Conservation (phyloP, 35 echinoderm and acorn worm genomes). For the Lytechinus variegatus region DNA sequence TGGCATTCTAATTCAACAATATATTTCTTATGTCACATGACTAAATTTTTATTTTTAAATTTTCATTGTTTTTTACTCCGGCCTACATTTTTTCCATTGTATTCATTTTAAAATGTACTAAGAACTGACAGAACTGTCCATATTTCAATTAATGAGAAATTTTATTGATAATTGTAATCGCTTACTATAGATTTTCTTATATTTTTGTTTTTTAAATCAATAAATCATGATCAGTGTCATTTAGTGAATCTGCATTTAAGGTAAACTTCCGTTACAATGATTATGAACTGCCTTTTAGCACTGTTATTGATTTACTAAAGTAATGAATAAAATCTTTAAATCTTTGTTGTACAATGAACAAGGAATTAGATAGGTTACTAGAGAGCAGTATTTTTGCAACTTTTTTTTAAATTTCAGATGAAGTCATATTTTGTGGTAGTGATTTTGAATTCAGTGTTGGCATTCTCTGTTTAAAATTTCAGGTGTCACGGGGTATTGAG, state of each 20-base stretch:
- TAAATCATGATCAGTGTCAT: neutral
- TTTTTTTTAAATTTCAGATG: no score
- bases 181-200: neutral
- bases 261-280: neutral
- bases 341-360: neutral
- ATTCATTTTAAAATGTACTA: slow-evolving; percentile 6
- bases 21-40: slow-evolving; percentile 1
- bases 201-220: slow-evolving; percentile 11
- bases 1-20: neutral
- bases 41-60: neutral
- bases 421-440: no score
- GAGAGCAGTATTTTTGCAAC: no score
- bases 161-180: neutral
- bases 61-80: neutral
- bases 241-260: neutral
- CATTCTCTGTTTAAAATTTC: no score
- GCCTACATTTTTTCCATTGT: neutral
- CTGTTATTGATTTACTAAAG: neutral
- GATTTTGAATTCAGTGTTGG: no score
- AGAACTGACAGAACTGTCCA: neutral
- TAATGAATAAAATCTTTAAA: neutral
- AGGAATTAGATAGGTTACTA: neutral
- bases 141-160: neutral
- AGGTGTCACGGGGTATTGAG: no score
- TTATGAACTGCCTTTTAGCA: neutral